Conservation (phyloP, 1,140 invertebrate genomes). For the Cylas formicarius region DNA sequence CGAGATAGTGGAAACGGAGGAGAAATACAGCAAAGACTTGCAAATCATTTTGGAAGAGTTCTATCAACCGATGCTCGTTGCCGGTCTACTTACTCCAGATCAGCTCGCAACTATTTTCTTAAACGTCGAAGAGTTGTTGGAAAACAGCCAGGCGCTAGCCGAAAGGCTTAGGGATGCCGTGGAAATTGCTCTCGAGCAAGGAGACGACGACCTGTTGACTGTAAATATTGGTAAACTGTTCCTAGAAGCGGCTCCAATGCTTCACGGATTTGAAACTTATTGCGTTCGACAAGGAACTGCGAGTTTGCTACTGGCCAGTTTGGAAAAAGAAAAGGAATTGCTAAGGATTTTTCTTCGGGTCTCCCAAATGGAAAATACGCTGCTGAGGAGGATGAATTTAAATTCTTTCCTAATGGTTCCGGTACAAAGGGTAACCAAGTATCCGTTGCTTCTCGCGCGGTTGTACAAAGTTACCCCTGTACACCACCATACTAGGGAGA, state of each 20-base stretch:
- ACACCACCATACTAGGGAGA: constrained; percentile 67
- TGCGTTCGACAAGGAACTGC: constrained; percentile 86
- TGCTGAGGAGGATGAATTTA: constrained; percentile 88
- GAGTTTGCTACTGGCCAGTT: constrained; percentile 78
- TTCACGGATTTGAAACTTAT: constrained; percentile 90
- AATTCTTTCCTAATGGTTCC: constrained; percentile 95
- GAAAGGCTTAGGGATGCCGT: constrained; percentile 79
- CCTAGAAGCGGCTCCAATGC: constrained; percentile 84
- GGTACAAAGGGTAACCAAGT: constrained; percentile 85
- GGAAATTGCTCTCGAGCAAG: constrained; percentile 73
- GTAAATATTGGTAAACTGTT: constrained; percentile 90
- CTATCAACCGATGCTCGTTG: constrained; percentile 85
- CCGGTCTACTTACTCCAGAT: constrained; percentile 72
- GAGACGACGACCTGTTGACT: constrained; percentile 72
- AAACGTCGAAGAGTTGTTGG: constrained; percentile 86
- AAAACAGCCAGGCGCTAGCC: constrained; percentile 79
- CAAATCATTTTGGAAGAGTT: constrained; percentile 91
- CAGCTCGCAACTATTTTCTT: constrained; percentile 86
- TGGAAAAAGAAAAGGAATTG: constrained; percentile 93
- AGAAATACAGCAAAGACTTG: constrained; percentile 88
- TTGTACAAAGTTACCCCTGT: constrained; percentile 84
- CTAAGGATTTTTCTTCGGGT: constrained; percentile 89
- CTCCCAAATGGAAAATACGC: constrained; percentile 93
- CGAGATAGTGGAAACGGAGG: constrained; percentile 93
- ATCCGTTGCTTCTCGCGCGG: constrained; percentile 83